Evolutionary conservation across 1,140 invertebrate species (phyloP), one percentile per base, ranked within the genome.

Genomic region (Neoseiulus cucumeris): DNA sequence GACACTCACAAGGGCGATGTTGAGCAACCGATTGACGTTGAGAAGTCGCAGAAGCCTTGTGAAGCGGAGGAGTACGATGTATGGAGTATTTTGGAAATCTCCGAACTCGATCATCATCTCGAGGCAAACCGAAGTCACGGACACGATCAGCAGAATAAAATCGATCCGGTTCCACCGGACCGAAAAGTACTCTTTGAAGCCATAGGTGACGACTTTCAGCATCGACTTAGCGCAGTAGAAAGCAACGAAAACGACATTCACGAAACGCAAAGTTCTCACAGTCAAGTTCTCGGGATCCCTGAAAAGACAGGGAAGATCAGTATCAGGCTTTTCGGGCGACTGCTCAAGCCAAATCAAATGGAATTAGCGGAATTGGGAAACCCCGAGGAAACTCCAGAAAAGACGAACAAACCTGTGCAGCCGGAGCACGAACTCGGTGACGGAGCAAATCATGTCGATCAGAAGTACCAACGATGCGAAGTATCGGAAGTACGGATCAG

Each of bases 161-260:
- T 73, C 71, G 7, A 76, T 41, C 18, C 68, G 68, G 67, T 75
- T 72, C 73, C 73, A 75, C 22, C 68, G 65, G n/a, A 69, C 22
- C 9, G 51, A n/a, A 9, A 59, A 59, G 22, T 29, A 59, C 51
- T 25, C 25, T 20, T 59, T 59, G 22, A 59, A 59, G 14, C 51
- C 51, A 9, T 59, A 59, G 14, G 51, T 59, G 14, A 59, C 25
- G 17, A 59, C 51, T 33, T 25, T 59, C 22, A 59, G 9, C 14
- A 59, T 59, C 14, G 51, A 25, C 22, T 59, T 33, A 2, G 51
- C 51, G 9, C 25, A 25, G 22, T 59, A 59, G 51, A 59, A 59
- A 18, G 51, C 51, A 25, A 59, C 51, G 33, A 59, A 59, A 2
- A 20, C 51, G 51, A 59, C 22, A 9, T 59, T 59, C 14, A 33